Evolutionary conservation across 2,797 vertebrate species (phyloP).

Genomic region (Streptopelia turtur): DNA sequence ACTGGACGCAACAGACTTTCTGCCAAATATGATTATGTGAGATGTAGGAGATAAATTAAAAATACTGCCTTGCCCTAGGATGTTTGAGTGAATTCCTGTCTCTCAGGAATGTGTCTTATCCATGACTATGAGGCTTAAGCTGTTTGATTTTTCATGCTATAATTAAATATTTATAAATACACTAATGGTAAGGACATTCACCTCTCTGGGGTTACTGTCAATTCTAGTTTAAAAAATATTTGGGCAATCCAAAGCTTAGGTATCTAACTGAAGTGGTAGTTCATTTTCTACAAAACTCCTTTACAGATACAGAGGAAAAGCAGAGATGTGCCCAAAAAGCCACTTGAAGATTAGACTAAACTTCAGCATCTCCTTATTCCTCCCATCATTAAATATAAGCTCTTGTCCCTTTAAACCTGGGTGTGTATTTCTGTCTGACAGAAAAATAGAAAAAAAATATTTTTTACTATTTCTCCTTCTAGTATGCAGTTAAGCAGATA

Average conservation of each 20-base stretch:
- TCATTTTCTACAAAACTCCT: not conserved
- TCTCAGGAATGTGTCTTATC: not conserved
- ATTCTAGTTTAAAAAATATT: not conserved
- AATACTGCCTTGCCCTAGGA: not conserved
- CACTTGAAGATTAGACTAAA: not conserved
- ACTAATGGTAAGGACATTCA: not conserved
- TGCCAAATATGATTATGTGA: not conserved
- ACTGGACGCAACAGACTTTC: not conserved
- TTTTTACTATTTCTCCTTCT: not conserved
- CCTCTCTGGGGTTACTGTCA: not conserved
- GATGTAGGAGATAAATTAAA: not conserved
- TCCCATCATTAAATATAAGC: not conserved
- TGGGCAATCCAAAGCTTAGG: not conserved
- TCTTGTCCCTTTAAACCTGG: not conserved
- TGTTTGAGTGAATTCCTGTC: not conserved
- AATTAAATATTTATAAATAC: not conserved
- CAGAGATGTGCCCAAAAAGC: not conserved
- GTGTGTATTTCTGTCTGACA: not conserved
- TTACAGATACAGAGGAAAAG: not conserved
- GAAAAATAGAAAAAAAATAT: not conserved
- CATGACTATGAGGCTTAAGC: not conserved
- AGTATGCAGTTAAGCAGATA: not conserved
- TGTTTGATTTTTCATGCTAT: not conserved
- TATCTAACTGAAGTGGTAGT: not conserved
- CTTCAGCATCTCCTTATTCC: not conserved